These are phyloP conservation scores for Hylaea fasciaria DNA, from an alignment of 2,888 invertebrate species.

Conservation along the genomic window DNA sequence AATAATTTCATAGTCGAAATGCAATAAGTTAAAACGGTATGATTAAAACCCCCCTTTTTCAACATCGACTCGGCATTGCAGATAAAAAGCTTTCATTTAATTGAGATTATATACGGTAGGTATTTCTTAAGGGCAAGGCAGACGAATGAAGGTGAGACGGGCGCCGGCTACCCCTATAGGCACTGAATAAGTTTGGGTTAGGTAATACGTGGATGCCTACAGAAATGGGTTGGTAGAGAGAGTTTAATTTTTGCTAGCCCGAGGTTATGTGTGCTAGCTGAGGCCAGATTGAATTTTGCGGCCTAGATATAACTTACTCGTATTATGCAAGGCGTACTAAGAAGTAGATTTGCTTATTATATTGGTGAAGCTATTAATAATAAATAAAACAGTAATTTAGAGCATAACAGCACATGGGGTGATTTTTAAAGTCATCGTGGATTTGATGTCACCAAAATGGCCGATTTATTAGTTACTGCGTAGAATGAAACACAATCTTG, in stretches of 20 bases:
- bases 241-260: constrained; percentile 19
- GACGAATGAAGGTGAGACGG: constrained; percentile 38
- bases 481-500: too few species aligned
- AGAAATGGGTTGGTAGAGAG: constrained; percentile 19
- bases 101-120: constrained; percentile 40
- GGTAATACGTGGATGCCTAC: constrained; percentile 28
- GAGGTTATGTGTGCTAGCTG: constrained; percentile 9
- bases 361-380: too few species aligned
- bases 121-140: constrained; percentile 28
- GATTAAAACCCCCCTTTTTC: neutral
- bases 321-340: too few species aligned
- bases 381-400: too few species aligned
- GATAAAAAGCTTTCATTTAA: constrained; percentile 32
- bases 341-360: too few species aligned
- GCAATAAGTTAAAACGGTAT: too few species aligned
- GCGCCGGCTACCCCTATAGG: constrained; percentile 10
- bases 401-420: too few species aligned
- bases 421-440: too few species aligned
- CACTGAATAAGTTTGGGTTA: constrained; percentile 2
- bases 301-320: too few species aligned
- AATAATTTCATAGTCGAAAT: too few species aligned
- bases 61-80: constrained; percentile 27
- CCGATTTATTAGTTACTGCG: too few species aligned
- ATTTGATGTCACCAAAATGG: too few species aligned
- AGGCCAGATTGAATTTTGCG: constrained; percentile 14